Evolutionary conservation across 2,888 invertebrate genomes (phyloP).

Genomic region (Eledone cirrhosa): DNA sequence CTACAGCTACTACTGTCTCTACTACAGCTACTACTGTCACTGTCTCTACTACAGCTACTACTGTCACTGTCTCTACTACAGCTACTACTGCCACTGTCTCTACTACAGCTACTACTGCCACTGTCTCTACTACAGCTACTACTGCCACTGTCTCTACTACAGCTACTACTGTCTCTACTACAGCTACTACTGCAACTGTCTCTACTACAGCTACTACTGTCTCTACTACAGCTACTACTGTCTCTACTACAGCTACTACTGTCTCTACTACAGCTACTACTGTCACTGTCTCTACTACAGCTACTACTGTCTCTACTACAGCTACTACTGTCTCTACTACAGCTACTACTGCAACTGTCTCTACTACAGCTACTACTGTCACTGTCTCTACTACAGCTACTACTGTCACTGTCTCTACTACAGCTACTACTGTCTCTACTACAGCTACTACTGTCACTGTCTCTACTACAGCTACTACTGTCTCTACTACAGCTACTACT

Average conservation of each 20-base stretch:
- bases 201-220: not conserved
- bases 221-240: conserved; percentile 11
- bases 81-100: too few relatives aligned
- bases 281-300: not conserved
- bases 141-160: not conserved
- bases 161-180: not conserved
- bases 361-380: conserved; percentile 16
- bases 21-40: not conserved
- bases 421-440: not conserved
- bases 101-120: too few relatives aligned
- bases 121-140: too few relatives aligned
- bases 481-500: not conserved
- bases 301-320: conserved; percentile 20
- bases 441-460: not conserved
- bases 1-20: not conserved
- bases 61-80: not conserved
- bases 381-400: conserved; percentile 8
- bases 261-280: not conserved
- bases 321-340: conserved; percentile 13
- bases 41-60: not conserved
- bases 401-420: not conserved
- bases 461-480: not conserved
- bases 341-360: too few relatives aligned
- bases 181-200: too few relatives aligned
- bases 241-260: conserved; percentile 1